These are phyloP conservation scores for Stenolophus ochropezus DNA, from an alignment of 2,888 invertebrate species.

Conservation along the genomic window DNA sequence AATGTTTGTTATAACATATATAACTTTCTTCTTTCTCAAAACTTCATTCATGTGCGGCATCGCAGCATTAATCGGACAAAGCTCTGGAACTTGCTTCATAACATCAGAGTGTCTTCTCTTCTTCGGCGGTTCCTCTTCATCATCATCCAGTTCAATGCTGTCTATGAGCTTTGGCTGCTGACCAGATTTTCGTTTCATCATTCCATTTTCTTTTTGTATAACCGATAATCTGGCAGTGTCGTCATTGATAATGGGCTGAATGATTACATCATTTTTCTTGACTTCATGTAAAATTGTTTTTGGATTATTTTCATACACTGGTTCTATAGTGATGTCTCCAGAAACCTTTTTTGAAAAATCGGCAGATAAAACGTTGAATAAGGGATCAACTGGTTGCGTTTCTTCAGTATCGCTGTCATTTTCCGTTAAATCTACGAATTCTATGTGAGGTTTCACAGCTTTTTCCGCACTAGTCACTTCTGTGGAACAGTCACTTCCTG, in stretches of 20 bases:
- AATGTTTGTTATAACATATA: conserved; percentile 60
- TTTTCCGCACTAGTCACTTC: conserved; percentile 46
- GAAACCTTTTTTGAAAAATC: conserved; percentile 55
- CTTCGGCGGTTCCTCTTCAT: conserved; percentile 41
- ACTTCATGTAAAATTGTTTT: background rate
- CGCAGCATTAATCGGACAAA: conserved; percentile 28
- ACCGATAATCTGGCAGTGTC: conserved; percentile 1
- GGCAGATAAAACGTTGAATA: conserved; percentile 50
- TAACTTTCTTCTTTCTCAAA: conserved; percentile 5
- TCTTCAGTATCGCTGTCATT: conserved; percentile 62
- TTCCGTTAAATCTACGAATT: conserved; percentile 62
- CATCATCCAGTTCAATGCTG: conserved; percentile 70
- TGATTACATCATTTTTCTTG: conserved; percentile 32
- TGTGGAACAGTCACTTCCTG: conserved; percentile 18
- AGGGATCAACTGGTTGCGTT: conserved; percentile 35
- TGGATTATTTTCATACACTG: conserved; percentile 1
- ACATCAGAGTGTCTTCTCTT: background rate
- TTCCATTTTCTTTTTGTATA: background rate
- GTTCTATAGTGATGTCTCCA: conserved; percentile 52
- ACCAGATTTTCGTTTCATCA: conserved; percentile 40
- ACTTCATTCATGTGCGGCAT: conserved; percentile 29
- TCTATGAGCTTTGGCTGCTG: conserved; percentile 70
- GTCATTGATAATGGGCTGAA: conserved; percentile 12
- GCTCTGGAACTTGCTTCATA: conserved; percentile 50
- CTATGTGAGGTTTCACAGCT: conserved; percentile 56